phyloP scores from a whole-genome alignment of 2,888 invertebrate species.

The Gibbula magus region DNA sequence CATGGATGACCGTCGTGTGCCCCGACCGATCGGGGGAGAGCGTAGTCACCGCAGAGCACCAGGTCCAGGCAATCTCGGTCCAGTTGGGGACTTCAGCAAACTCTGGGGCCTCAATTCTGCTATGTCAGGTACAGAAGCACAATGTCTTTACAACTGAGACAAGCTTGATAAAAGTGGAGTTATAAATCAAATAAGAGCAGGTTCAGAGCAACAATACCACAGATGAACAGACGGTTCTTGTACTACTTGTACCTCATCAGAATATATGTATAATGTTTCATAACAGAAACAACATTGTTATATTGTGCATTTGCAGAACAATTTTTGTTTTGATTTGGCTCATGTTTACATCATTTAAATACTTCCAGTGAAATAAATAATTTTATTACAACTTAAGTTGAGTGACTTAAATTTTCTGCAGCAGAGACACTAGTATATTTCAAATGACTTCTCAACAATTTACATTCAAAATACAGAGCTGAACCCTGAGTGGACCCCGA shows the following conservation, averaged over 20 bases:
- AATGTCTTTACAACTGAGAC: too few relatives aligned
- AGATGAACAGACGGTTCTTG: not conserved
- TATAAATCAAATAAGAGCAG: too few relatives aligned
- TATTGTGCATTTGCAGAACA: not conserved
- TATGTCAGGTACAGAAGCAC: constrained; percentile 20
- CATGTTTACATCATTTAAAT: not conserved
- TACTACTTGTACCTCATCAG: not conserved
- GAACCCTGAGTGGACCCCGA: constrained; percentile 60
- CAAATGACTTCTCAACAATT: not conserved
- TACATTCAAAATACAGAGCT: constrained; percentile 41
- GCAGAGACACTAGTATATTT: not conserved
- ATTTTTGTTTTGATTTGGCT: not conserved
- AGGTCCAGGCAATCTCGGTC: constrained; percentile 31
- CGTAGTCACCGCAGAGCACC: constrained; percentile 67
- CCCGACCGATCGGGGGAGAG: constrained; percentile 75
- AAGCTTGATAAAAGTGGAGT: too few relatives aligned
- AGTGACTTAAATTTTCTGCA: too few relatives aligned
- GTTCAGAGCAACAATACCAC: too few relatives aligned
- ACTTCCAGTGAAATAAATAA: too few relatives aligned
- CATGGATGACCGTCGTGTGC: constrained; percentile 67
- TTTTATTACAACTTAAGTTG: too few relatives aligned
- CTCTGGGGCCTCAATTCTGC: constrained; percentile 38
- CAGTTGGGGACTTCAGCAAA: constrained; percentile 34
- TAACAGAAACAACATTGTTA: too few relatives aligned
- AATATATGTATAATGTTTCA: too few relatives aligned